Evolutionary conservation across 1,140 invertebrate species (phyloP).

Genomic region (Zaprionus ornatus): DNA sequence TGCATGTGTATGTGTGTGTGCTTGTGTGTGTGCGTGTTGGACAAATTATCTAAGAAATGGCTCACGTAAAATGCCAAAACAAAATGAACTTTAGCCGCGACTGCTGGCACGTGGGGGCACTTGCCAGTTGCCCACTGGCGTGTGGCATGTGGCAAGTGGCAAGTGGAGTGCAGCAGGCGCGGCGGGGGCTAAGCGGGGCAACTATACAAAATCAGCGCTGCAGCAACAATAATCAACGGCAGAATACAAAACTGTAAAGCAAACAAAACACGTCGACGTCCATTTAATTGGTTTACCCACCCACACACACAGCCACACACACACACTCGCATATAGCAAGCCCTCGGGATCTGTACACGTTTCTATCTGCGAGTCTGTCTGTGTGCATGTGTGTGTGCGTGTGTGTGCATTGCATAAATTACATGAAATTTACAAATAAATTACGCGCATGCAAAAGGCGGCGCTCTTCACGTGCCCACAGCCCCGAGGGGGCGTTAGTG

Average conservation of each 20-base stretch:
- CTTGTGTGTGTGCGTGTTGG: constrained; percentile 24
- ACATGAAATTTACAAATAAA: constrained; percentile 73
- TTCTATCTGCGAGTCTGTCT: constrained; percentile 13
- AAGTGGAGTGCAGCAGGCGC: neutral
- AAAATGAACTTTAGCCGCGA: constrained; percentile 65
- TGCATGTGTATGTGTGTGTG: constrained; percentile 7
- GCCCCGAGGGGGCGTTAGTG: neutral
- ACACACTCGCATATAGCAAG: constrained; percentile 10
- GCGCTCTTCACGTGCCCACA: constrained; percentile 5
- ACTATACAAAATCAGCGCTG: constrained; percentile 25
- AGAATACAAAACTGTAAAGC: constrained; percentile 64
- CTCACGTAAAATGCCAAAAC: constrained; percentile 53
- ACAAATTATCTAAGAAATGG: constrained; percentile 67
- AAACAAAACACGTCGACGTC: constrained; percentile 70
- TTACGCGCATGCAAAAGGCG: constrained; percentile 69
- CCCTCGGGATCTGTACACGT: constrained; percentile 19
- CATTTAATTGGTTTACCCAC: constrained; percentile 74
- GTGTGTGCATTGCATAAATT: constrained; percentile 69
- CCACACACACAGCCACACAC: constrained; percentile 6
- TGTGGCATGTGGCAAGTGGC: constrained; percentile 50
- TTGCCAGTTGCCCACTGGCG: constrained; percentile 4
- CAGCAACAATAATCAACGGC: constrained; percentile 12
- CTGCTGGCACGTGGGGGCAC: constrained; percentile 32
- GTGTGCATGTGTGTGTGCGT: constrained; percentile 13
- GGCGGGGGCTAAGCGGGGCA: constrained; percentile 11